Conservation (phyloP, 2,797 vertebrate species). For the Sciurus vulgaris region DNA sequence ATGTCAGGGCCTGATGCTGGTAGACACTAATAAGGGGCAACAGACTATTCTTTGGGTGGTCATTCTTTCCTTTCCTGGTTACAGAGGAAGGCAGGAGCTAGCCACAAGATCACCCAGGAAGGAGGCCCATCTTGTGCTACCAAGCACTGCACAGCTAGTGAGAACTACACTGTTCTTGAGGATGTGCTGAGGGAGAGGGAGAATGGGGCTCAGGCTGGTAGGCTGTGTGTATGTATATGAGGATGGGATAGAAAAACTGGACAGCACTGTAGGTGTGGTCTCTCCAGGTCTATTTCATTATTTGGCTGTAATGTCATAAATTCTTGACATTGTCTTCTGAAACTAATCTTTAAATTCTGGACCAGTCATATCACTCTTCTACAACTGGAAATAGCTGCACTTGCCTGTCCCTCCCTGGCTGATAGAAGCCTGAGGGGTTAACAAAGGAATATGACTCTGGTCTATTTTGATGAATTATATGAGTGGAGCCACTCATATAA, state of each 20-base stretch:
- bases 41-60: background rate
- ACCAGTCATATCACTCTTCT: background rate
- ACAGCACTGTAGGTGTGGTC: background rate
- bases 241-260: background rate
- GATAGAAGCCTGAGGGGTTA: background rate
- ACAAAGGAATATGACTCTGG: background rate
- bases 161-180: background rate
- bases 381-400: background rate
- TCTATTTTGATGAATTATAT: background rate
- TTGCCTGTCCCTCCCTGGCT: background rate
- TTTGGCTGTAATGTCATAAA: conserved; percentile 22
- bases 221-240: background rate
- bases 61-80: background rate
- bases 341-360: conserved; percentile 28
- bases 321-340: conserved; percentile 24
- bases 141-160: background rate
- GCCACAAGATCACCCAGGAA: background rate
- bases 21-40: background rate
- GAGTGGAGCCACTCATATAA: background rate
- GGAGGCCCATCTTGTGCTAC: background rate
- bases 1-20: background rate
- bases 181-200: background rate
- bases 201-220: background rate
- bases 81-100: background rate
- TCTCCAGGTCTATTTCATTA: background rate